Base-by-base conservation (phyloP, 2,113 vertebrate species). In the Ifrita kowaldi region DNA sequence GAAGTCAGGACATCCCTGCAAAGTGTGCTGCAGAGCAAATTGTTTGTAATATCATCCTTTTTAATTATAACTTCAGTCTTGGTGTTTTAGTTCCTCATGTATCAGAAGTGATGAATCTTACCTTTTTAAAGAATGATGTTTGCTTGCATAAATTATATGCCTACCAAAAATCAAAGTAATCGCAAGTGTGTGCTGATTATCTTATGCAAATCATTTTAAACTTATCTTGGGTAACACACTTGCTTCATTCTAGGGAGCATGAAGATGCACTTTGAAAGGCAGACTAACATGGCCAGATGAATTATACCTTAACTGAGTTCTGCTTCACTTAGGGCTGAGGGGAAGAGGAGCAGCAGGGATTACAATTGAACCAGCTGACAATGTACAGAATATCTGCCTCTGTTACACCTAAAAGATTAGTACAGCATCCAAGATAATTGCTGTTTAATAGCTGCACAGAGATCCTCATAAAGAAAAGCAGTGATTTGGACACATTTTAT, bases 151-250 rank as follows among this genome's bases (percentile, higher is more conserved):
- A 92, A 63, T 78, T 16, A 86, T 74, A 84, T 44, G 68, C 67
- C 26, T 82, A 59, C 62, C 53, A 84, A 95, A 90, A 94, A 90
- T 90, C 90, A 88, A 87, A 96, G 85, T 90, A 65, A 86, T 80
- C 71, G 88, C 24, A 42, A 94, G 67, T 67, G 35, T 55, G 44
- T 75, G 41, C 42, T 88, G 94, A 93, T 96, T 93, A 95, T 91
- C 6, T 84, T 80, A 80, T 88, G 95, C 60, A 95, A 92, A 92
- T 92, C 6, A 50, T 22, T 18, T 67, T 11, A 35, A 79, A 26
- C 68, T 94, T 88, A 73, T 92, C 35, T 65, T 87, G 26, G 62
- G 23, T 56, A 91, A 73, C 18, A 42, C 11, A 53, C 21, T 62
- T 44, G 16, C 42, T 87, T 91, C 44, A 35, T 94, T 59, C 79